A percentile compares a stretch with the other conserved stretches of the same genome.
Conservation (phyloP, 2,113 vertebrate species). For the Poeciliopsis occidentalis region DNA sequence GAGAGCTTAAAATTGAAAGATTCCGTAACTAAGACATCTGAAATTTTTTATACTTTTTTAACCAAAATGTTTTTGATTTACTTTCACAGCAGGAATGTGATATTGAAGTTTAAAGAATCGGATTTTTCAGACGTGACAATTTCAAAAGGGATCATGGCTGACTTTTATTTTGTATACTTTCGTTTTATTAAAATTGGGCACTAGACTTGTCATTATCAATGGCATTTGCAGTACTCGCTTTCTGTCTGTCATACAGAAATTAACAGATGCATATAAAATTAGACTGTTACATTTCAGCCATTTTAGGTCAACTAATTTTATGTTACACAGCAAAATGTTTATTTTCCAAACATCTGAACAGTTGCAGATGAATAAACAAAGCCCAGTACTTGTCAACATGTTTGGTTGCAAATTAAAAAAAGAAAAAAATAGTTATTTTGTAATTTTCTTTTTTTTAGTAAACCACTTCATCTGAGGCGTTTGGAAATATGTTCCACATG, state of each 20-base stretch:
- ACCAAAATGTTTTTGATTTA: constrained; percentile 21
- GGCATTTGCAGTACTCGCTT: constrained; percentile 72
- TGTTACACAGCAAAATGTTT: constrained; percentile 38
- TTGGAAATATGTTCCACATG: background rate
- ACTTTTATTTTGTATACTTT: constrained; percentile 19
- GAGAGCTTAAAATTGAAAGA: constrained; percentile 4
- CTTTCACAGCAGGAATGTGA: constrained; percentile 28
- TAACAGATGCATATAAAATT: constrained; percentile 15
- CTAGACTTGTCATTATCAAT: constrained; percentile 71
- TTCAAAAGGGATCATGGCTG: constrained; percentile 44
- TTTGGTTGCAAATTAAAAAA: background rate
- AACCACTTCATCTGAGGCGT: constrained; percentile 12
- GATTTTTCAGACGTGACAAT: constrained; percentile 33
- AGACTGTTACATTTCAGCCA: constrained; percentile 38
- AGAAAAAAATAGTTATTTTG: background rate
- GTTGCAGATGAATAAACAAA: background rate
- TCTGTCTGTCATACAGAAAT: constrained; percentile 74
- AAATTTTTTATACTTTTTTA: too few relatives aligned
- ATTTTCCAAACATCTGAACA: background rate
- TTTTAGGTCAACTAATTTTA: constrained; percentile 35
- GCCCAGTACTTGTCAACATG: background rate
- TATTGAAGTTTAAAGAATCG: constrained; percentile 20
- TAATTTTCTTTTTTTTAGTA: background rate
- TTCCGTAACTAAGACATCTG: background rate
- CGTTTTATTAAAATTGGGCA: constrained; percentile 41